phyloP scores from a whole-genome alignment of 2,888 invertebrate species.

The Odontocerum albicorne region DNA sequence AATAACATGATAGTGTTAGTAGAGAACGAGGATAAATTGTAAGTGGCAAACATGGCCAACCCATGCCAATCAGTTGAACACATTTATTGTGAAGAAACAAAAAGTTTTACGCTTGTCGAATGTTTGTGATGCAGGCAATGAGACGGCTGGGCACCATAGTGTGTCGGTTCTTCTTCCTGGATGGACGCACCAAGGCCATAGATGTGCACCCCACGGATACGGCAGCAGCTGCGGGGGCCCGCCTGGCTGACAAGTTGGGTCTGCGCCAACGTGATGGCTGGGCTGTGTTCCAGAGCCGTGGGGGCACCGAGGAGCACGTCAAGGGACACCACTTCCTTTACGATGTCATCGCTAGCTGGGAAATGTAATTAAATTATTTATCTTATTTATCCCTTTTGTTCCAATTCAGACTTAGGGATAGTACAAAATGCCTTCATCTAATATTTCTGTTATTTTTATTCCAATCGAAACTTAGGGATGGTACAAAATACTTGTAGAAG shows the following conservation, averaged over 20 bases:
- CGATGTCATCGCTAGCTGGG: slow-evolving; percentile 94
- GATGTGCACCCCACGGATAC: slow-evolving; percentile 95
- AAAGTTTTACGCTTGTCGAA: too few species aligned
- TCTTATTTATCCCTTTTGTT: too few species aligned
- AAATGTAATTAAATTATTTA: slow-evolving; percentile 73
- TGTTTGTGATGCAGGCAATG: slow-evolving; percentile 74
- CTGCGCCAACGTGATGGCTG: slow-evolving; percentile 83
- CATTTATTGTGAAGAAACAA: too few species aligned
- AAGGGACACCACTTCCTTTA: slow-evolving; percentile 89
- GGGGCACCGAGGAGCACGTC: slow-evolving; percentile 87
- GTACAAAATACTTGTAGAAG: too few species aligned
- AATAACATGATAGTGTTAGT: too few species aligned
- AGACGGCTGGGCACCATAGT: slow-evolving; percentile 88
- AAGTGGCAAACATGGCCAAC: too few species aligned
- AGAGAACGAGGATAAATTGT: too few species aligned
- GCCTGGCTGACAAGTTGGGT: slow-evolving; percentile 86
- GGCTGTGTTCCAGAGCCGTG: slow-evolving; percentile 91
- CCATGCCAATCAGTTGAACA: too few species aligned
- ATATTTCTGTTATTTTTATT: too few species aligned
- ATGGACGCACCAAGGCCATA: slow-evolving; percentile 92
- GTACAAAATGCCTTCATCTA: too few species aligned
- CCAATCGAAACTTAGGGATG: too few species aligned
- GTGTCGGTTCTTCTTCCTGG: slow-evolving; percentile 92
- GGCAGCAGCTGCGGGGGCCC: slow-evolving; percentile 85
- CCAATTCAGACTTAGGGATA: too few species aligned